phyloP scores from a whole-genome alignment of 2,113 vertebrate genomes.

The Carlito syrichta region DNA sequence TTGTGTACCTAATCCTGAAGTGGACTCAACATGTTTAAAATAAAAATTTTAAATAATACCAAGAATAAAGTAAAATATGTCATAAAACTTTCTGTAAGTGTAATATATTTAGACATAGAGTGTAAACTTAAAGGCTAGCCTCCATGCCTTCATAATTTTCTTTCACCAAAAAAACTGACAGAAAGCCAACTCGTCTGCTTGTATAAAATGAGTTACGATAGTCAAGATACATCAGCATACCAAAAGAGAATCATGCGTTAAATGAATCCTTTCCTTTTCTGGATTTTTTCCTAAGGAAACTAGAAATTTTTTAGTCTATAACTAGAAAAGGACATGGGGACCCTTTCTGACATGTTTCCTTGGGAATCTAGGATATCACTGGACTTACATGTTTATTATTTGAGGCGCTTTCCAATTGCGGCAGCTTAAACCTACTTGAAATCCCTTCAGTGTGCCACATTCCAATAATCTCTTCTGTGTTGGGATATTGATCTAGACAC shows the following conservation, averaged over 20 bases:
- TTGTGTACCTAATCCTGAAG: too few relatives aligned
- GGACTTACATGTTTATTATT: not conserved
- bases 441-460: not conserved
- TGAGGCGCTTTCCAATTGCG: not conserved
- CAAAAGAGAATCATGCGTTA: not conserved
- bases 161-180: not conserved
- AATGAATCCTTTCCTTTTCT: not conserved
- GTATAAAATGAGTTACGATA: not conserved
- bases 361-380: not conserved
- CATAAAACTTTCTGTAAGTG: conserved; percentile 11
- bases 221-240: not conserved
- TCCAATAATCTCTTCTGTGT: not conserved
- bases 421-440: not conserved
- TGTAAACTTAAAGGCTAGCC: not conserved
- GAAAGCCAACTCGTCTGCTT: not conserved
- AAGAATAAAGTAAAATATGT: too few relatives aligned
- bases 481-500: not conserved
- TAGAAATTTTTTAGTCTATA: not conserved
- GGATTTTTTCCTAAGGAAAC: not conserved
- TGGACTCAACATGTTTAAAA: too few relatives aligned
- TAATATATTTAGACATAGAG: not conserved
- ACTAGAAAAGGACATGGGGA: not conserved
- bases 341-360: not conserved
- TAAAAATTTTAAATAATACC: too few relatives aligned
- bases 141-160: too few relatives aligned